Evolutionary conservation across 2,888 invertebrate genomes (phyloP).

Genomic region (Synanthedon andrenaeformis): DNA sequence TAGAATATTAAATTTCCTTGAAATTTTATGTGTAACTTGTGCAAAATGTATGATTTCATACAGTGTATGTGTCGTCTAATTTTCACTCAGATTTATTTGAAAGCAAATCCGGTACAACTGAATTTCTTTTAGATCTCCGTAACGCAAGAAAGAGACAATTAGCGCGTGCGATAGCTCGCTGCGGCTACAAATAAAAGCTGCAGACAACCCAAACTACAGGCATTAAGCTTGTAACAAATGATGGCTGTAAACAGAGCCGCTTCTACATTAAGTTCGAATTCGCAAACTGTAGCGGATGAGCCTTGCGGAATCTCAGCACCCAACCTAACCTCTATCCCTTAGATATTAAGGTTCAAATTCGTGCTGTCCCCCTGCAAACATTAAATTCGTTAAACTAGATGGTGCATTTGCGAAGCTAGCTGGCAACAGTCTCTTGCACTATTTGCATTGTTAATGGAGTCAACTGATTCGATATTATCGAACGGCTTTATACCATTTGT

Average conservation of each 20-base stretch:
- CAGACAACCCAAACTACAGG: constrained; percentile 46
- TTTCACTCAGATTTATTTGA: too few relatives aligned
- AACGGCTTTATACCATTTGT: constrained; percentile 24
- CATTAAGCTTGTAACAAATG: constrained; percentile 53
- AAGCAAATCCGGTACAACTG: too few relatives aligned
- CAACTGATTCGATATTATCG: constrained; percentile 57
- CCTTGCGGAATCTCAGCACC: constrained; percentile 19
- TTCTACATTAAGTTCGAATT: constrained; percentile 54
- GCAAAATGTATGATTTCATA: too few relatives aligned
- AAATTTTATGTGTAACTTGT: too few relatives aligned
- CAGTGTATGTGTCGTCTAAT: too few relatives aligned
- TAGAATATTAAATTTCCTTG: too few relatives aligned
- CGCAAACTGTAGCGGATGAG: constrained; percentile 47
- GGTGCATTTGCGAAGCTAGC: constrained; percentile 50
- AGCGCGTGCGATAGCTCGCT: not conserved
- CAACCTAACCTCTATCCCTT: constrained; percentile 1
- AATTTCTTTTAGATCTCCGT: too few relatives aligned
- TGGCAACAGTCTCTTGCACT: constrained; percentile 37
- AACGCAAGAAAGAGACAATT: too few relatives aligned
- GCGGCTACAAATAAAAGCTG: constrained; percentile 24
- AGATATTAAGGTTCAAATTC: not conserved
- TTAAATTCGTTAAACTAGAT: constrained; percentile 7
- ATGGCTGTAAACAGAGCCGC: constrained; percentile 49
- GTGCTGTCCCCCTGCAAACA: not conserved
- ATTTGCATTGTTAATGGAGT: constrained; percentile 61